These are phyloP conservation scores for Lutjanus erythropterus DNA, from an alignment of 2,113 vertebrate species.

Conservation along the genomic window DNA sequence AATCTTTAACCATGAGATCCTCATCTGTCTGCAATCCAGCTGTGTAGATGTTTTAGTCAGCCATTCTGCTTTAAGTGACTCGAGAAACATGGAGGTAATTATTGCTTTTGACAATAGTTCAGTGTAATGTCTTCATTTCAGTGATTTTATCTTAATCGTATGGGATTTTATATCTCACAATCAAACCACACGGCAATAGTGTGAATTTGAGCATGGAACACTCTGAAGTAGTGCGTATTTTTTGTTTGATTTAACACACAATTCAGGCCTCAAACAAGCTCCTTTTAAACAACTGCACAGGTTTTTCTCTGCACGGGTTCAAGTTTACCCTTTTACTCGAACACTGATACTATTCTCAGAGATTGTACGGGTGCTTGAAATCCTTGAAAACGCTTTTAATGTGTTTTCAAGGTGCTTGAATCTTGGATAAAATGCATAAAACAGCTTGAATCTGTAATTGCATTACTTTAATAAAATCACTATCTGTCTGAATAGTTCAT, in stretches of 20 bases:
- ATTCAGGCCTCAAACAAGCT: background rate
- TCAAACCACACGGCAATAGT: background rate
- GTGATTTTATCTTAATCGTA: background rate
- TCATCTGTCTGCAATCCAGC: slow-evolving; percentile 29
- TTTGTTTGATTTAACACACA: background rate
- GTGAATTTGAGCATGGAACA: background rate
- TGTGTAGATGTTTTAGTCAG: slow-evolving; percentile 14
- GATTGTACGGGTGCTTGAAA: too few species aligned
- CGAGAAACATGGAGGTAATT: slow-evolving; percentile 33
- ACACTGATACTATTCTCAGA: background rate
- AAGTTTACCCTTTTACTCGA: background rate
- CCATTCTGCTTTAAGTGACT: slow-evolving; percentile 27
- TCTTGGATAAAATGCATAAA: too few species aligned
- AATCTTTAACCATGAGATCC: slow-evolving; percentile 56
- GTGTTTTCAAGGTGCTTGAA: too few species aligned
- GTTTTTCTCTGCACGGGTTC: background rate
- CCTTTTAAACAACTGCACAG: background rate
- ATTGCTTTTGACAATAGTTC: slow-evolving; percentile 34
- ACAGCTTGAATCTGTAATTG: too few species aligned
- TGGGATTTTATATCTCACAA: slow-evolving; percentile 19
- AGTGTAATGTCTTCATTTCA: background rate
- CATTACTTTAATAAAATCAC: too few species aligned
- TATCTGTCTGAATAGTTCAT: too few species aligned
- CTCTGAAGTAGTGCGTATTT: background rate
- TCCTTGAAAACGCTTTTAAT: too few species aligned